Percentiles rank a stretch among this genome's conserved stretches.
Evolutionary conservation across 64 coral and sea anemone genomes (phyloP).

Genomic region (Acropora yongei): DNA sequence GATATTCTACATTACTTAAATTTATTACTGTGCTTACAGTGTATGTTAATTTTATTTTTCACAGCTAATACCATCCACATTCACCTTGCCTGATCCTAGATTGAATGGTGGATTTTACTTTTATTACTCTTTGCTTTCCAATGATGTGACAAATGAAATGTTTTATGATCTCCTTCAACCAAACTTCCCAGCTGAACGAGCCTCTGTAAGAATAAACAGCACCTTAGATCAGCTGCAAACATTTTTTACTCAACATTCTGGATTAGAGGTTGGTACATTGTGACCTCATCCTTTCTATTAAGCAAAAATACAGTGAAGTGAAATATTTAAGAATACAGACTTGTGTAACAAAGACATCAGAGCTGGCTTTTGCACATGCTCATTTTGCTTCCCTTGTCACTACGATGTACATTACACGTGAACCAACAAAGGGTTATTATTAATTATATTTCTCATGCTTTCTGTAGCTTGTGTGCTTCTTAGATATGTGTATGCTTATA

Average conservation of each 20-base stretch:
- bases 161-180: slow-evolving; percentile 95
- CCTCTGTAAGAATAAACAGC: slow-evolving; percentile 84
- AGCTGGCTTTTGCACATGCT: too few relatives aligned
- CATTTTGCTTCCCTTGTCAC: too few relatives aligned
- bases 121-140: slow-evolving; percentile 90
- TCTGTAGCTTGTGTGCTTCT: too few relatives aligned
- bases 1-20: not conserved
- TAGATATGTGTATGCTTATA: too few relatives aligned
- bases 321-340: too few relatives aligned
- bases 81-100: slow-evolving; percentile 80
- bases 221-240: slow-evolving; percentile 62
- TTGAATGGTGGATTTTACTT: slow-evolving; percentile 96
- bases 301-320: too few relatives aligned
- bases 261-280: slow-evolving; percentile 59
- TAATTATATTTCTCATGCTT: too few relatives aligned
- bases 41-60: not conserved
- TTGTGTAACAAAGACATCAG: too few relatives aligned
- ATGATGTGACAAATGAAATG: slow-evolving; percentile 93
- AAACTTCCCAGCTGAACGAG: slow-evolving; percentile 92
- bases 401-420: too few relatives aligned
- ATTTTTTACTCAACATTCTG: slow-evolving; percentile 69
- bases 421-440: too few relatives aligned
- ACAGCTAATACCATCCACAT: slow-evolving; percentile 93
- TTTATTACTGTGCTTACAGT: not conserved
- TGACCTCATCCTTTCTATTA: too few relatives aligned